Conservation (phyloP, 2,113 vertebrate species). For the Pogonocichla stellata region DNA sequence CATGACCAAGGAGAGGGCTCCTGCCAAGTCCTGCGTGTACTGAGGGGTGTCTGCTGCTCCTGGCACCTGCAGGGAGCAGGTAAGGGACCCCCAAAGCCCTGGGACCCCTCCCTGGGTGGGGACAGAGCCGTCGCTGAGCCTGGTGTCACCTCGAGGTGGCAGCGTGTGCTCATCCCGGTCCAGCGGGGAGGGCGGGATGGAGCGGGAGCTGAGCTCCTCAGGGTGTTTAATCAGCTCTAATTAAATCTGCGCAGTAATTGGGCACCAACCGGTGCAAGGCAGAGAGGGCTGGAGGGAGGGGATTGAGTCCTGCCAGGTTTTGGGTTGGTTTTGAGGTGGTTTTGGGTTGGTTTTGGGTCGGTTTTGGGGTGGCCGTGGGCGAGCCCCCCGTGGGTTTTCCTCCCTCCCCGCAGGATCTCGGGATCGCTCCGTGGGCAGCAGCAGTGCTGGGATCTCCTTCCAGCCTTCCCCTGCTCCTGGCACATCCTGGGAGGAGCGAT, state of each 20-base stretch:
- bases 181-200: neutral
- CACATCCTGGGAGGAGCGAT: neutral
- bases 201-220: neutral
- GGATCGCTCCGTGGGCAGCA: rapidly evolving
- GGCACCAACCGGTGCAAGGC: neutral
- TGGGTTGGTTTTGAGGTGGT: too few relatives aligned
- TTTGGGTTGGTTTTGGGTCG: too few relatives aligned
- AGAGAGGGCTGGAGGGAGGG: neutral
- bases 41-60: neutral
- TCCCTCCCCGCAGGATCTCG: neutral
- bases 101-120: rapidly evolving
- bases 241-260: rapidly evolving
- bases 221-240: neutral
- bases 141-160: rapidly evolving
- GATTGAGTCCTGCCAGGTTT: neutral
- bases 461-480: neutral
- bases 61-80: neutral
- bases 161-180: rapidly evolving
- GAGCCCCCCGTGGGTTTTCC: neutral
- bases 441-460: neutral
- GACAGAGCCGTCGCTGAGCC: neutral
- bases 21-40: neutral
- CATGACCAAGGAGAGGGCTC: neutral
- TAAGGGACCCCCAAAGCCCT: neutral
- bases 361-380: rapidly evolving